These are phyloP conservation scores for Hippolais icterina DNA, from an alignment of 2,113 vertebrate species.

Conservation along the genomic window DNA sequence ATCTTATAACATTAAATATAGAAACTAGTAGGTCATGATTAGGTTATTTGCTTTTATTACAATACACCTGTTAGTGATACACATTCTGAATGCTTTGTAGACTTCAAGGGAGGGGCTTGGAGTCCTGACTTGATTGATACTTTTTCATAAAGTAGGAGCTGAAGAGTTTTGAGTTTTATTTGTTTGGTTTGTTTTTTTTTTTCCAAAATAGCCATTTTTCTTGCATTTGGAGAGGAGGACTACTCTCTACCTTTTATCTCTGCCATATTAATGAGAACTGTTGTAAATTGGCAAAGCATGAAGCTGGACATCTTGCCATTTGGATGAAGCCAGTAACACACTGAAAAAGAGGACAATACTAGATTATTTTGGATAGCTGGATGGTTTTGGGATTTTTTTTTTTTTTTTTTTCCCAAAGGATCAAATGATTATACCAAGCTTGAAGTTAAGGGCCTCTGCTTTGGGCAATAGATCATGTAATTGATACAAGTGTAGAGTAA, in stretches of 20 bases:
- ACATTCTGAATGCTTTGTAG: not conserved
- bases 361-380: not conserved
- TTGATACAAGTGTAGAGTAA: not conserved
- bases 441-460: not conserved
- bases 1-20: not conserved
- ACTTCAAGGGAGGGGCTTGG: not conserved
- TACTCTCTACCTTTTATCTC: not conserved
- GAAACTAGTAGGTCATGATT: not conserved
- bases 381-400: not conserved
- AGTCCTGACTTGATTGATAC: not conserved
- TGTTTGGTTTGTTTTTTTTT: accelerated
- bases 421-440: not conserved
- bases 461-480: not conserved
- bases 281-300: not conserved
- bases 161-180: not conserved
- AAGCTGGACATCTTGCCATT: not conserved
- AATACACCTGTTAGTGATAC: not conserved
- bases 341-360: not conserved
- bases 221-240: not conserved
- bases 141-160: not conserved
- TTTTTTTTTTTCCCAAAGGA: not conserved
- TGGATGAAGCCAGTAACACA: not conserved
- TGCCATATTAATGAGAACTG: not conserved
- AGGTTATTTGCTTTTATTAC: not conserved
- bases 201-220: not conserved